phyloP scores from a whole-genome alignment of 2,113 vertebrate genomes.

The Zonotrichia leucophrys region DNA sequence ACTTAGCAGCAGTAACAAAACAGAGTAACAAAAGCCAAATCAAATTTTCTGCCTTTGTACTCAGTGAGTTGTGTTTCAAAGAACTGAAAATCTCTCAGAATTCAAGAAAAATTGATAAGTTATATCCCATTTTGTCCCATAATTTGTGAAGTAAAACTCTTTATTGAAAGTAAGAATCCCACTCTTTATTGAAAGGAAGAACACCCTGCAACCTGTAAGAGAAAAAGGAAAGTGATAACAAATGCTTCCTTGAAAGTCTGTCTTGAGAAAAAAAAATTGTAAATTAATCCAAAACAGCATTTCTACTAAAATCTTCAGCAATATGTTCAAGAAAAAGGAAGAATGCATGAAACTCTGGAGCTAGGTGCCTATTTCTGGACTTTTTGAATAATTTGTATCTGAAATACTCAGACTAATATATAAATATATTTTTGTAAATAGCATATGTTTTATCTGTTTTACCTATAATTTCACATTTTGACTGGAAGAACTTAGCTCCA shows the following conservation, averaged over 20 bases:
- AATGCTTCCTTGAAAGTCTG: neutral
- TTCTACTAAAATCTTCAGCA: neutral
- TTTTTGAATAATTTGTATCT: neutral
- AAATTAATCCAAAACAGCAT: neutral
- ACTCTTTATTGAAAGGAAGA: neutral
- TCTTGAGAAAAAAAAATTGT: neutral
- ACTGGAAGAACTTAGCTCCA: neutral
- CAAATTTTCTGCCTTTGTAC: neutral
- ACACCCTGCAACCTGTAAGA: neutral
- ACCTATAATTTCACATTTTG: neutral
- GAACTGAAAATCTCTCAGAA: neutral
- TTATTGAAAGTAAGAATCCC: neutral
- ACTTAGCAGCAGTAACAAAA: neutral
- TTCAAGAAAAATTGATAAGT: neutral
- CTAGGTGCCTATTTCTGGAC: neutral
- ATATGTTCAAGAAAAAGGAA: neutral
- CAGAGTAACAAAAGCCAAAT: neutral
- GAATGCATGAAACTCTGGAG: neutral
- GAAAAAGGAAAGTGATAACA: neutral
- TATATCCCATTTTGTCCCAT: neutral
- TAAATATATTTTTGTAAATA: neutral
- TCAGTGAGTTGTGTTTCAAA: neutral
- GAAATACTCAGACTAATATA: neutral
- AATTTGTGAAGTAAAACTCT: neutral
- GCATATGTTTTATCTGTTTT: neutral